Evolutionary conservation across 1,140 invertebrate species (phyloP).

Genomic region (Aphaenogaster rudis): DNA sequence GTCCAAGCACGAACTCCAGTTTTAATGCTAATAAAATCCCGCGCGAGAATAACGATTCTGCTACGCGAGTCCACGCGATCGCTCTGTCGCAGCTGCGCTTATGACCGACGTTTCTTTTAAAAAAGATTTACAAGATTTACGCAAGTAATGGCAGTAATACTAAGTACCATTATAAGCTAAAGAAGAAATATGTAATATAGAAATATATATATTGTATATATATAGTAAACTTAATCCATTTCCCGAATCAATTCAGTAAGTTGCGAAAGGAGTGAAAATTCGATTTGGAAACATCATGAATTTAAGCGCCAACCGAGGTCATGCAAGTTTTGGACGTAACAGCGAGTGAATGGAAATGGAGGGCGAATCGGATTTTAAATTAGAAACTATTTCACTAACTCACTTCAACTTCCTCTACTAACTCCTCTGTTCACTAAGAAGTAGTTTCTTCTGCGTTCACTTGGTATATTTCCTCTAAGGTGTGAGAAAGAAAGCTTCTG

Average conservation of each 20-base stretch:
- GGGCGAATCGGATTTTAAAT: slow-evolving; percentile 61
- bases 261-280: slow-evolving; percentile 22
- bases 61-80: background rate
- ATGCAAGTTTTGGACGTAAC: slow-evolving; percentile 37
- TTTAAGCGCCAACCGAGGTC: slow-evolving; percentile 36
- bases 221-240: slow-evolving; percentile 10
- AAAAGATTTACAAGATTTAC: background rate
- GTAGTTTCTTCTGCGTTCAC: slow-evolving; percentile 49
- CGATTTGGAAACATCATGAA: slow-evolving; percentile 53
- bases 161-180: background rate
- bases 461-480: slow-evolving; percentile 13
- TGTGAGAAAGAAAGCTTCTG: slow-evolving; percentile 20
- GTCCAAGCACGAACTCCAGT: slow-evolving; percentile 55
- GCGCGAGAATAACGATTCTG: slow-evolving; percentile 46
- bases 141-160: background rate
- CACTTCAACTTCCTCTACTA: slow-evolving; percentile 54
- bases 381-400: slow-evolving; percentile 61
- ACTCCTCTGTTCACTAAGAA: slow-evolving; percentile 49
- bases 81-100: background rate
- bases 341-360: slow-evolving; percentile 54
- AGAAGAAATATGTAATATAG: background rate
- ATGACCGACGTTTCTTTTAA: background rate
- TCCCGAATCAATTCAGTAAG: slow-evolving; percentile 23
- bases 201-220: background rate
- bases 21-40: slow-evolving; percentile 63